Conservation (phyloP, 2,797 vertebrate species). For the Xiphorhynchus erythropygius region DNA sequence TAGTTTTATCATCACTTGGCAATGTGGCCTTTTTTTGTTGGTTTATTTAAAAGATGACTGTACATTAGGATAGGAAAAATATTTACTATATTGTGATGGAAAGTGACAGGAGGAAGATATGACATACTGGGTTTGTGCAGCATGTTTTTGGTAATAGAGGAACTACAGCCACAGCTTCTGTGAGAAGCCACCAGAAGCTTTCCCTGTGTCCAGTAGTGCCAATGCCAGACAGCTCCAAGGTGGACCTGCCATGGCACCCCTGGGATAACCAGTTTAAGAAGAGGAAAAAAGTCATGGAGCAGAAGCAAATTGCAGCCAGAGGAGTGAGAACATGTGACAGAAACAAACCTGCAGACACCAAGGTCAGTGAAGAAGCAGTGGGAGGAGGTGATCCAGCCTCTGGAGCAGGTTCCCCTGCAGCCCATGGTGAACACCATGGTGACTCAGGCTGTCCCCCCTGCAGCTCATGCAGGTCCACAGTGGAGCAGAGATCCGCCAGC, state of each 20-base stretch:
- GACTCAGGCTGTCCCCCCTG: not conserved
- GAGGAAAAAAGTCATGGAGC: not conserved
- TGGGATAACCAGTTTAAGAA: not conserved
- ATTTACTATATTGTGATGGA: not conserved
- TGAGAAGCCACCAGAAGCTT: not conserved
- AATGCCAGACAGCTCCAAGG: not conserved
- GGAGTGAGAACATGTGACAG: not conserved
- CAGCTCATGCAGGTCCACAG: not conserved
- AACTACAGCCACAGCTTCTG: not conserved
- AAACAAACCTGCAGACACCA: not conserved
- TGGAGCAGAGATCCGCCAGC: not conserved
- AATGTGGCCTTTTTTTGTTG: not conserved
- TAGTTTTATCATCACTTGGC: not conserved
- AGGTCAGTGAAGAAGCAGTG: not conserved
- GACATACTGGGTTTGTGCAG: not conserved
- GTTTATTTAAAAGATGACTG: not conserved
- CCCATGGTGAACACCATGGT: not conserved
- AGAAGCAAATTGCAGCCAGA: not conserved
- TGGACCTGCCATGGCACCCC: not conserved
- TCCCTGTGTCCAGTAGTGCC: not conserved
- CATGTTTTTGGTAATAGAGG: not conserved
- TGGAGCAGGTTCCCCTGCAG: not conserved
- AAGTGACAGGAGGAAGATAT: not conserved
- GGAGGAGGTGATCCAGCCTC: not conserved
- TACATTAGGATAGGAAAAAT: not conserved